Evolutionary conservation across 2,888 invertebrate species (phyloP).

Genomic region (Calliscelio sp.): DNA sequence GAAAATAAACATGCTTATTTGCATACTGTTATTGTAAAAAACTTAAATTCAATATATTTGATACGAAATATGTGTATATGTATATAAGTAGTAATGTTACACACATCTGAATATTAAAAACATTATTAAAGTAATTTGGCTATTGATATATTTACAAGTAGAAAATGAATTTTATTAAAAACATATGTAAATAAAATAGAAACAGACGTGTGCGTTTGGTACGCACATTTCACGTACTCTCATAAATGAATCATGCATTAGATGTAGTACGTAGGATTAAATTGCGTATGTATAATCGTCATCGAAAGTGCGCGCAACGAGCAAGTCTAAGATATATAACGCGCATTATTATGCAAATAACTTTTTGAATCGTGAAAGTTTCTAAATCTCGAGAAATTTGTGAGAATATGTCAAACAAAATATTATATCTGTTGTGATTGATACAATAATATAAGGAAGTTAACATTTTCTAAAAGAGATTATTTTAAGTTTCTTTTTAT

Average conservation of each 20-base stretch:
- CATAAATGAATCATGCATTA: constrained; percentile 60
- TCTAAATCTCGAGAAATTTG: constrained; percentile 54
- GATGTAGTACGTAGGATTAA: constrained; percentile 35
- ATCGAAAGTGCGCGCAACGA: constrained; percentile 47
- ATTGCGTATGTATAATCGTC: constrained; percentile 56
- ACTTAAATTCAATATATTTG: no score
- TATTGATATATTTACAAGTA: constrained; percentile 17
- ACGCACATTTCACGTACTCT: constrained; percentile 41
- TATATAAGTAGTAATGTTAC: no score
- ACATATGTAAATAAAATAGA: constrained; percentile 14
- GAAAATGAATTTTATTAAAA: constrained; percentile 11
- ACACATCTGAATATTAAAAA: no score
- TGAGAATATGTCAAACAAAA: constrained; percentile 32
- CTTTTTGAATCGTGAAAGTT: constrained; percentile 51
- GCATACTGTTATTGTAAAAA: no score
- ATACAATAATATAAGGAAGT: not conserved
- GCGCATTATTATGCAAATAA: constrained; percentile 55
- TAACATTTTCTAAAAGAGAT: no score
- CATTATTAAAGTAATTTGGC: constrained; percentile 20
- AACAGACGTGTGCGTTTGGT: constrained; percentile 10
- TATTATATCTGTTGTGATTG: constrained; percentile 1
- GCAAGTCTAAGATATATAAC: constrained; percentile 60
- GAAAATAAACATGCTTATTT: no score
- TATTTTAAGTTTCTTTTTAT: no score
- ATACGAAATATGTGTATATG: no score